These are phyloP conservation scores for Lepidothrix coronata DNA, from an alignment of 2,113 vertebrate species.

Conservation along the genomic window DNA sequence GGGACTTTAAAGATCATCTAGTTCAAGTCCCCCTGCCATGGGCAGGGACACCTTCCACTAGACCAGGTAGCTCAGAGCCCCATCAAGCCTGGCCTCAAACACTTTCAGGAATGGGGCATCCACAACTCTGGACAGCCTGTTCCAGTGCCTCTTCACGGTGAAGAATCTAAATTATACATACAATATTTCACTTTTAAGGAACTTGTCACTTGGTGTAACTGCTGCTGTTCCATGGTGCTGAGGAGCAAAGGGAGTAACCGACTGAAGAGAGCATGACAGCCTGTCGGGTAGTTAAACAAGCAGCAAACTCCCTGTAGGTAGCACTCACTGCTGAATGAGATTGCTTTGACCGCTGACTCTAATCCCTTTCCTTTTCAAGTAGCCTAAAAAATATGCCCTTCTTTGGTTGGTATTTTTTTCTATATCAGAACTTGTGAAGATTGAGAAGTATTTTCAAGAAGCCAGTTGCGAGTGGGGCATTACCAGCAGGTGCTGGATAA, in stretches of 20 bases:
- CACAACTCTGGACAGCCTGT: neutral
- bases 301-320: neutral
- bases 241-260: neutral
- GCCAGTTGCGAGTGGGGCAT: neutral
- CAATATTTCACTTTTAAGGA: neutral
- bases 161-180: accelerated
- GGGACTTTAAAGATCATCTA: neutral
- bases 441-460: neutral
- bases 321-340: neutral
- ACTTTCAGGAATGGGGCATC: neutral
- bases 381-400: neutral
- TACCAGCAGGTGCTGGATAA: neutral
- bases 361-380: neutral
- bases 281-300: neutral
- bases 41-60: neutral
- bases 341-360: neutral
- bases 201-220: neutral
- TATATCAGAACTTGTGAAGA: neutral
- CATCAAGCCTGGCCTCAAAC: neutral
- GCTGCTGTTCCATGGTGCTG: neutral
- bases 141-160: neutral
- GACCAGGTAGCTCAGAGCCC: neutral
- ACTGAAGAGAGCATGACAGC: neutral
- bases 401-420: neutral
- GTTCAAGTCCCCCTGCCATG: neutral